These are phyloP conservation scores for Helicoverpa zea DNA, from an alignment of 1,140 invertebrate genomes.

Conservation along the genomic window DNA sequence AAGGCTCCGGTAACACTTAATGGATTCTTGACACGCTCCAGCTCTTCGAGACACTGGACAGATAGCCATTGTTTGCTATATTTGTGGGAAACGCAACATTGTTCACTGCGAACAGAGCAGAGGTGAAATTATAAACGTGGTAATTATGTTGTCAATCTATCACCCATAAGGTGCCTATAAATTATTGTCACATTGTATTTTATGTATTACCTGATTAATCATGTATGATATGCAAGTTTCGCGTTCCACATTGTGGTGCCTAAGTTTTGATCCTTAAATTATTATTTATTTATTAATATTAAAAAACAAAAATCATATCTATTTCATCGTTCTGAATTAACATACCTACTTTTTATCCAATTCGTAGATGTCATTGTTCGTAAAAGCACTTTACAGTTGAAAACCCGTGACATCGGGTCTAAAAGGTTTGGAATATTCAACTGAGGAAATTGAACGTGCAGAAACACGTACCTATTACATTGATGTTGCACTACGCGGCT, in stretches of 20 bases:
- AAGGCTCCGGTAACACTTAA: conserved; percentile 58
- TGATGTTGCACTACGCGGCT: not conserved
- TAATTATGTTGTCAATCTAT: conserved; percentile 42
- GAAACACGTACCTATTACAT: not conserved
- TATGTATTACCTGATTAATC: not conserved
- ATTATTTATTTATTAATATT: no score
- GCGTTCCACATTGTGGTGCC: no score
- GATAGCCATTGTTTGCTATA: conserved; percentile 54
- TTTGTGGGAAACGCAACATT: conserved; percentile 48
- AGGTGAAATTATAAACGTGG: conserved; percentile 43
- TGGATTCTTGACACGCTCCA: conserved; percentile 63
- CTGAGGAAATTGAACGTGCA: conserved; percentile 23
- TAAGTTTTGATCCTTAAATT: not conserved
- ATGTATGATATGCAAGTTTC: no score
- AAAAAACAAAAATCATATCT: not conserved
- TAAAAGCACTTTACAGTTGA: conserved; percentile 22
- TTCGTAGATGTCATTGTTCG: not conserved
- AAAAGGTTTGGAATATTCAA: conserved; percentile 3
- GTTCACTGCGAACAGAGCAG: conserved; percentile 42
- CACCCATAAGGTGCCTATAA: conserved; percentile 18
- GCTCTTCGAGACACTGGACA: conserved; percentile 52
- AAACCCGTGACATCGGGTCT: conserved; percentile 3
- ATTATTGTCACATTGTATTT: conserved; percentile 21
- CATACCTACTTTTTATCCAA: not conserved
- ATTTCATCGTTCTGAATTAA: not conserved